These are phyloP conservation scores for Pterocles gutturalis DNA, from an alignment of 2,113 vertebrate species.

Conservation along the genomic window DNA sequence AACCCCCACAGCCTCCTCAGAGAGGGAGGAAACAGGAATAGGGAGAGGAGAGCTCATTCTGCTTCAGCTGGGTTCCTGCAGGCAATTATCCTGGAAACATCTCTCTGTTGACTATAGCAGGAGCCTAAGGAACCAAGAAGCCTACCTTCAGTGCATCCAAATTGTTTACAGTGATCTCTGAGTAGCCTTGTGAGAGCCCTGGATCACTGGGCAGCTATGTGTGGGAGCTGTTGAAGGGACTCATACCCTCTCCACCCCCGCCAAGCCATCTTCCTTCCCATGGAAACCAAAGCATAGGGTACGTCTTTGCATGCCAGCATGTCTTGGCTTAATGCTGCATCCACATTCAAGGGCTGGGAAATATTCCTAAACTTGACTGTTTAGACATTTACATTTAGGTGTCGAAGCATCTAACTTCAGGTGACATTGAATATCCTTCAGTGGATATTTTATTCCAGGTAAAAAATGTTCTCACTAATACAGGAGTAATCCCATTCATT, in stretches of 20 bases:
- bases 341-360: neutral
- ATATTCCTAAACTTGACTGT: neutral
- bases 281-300: neutral
- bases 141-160: neutral
- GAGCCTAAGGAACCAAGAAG: neutral
- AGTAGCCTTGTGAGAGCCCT: neutral
- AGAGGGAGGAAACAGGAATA: neutral
- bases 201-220: neutral
- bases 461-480: neutral
- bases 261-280: neutral
- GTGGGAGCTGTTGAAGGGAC: neutral
- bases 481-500: neutral
- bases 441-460: neutral
- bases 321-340: neutral
- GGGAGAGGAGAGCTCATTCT: neutral
- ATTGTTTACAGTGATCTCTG: neutral
- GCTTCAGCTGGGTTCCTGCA: neutral
- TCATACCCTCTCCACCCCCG: rapidly evolving
- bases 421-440: neutral
- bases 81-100: neutral
- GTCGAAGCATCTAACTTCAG: neutral
- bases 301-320: rapidly evolving
- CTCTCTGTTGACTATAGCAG: neutral
- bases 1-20: neutral
- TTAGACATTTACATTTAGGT: neutral